Base-by-base conservation (phyloP, 2,797 vertebrate genomes). In the Melanotaenia boesemani region DNA sequence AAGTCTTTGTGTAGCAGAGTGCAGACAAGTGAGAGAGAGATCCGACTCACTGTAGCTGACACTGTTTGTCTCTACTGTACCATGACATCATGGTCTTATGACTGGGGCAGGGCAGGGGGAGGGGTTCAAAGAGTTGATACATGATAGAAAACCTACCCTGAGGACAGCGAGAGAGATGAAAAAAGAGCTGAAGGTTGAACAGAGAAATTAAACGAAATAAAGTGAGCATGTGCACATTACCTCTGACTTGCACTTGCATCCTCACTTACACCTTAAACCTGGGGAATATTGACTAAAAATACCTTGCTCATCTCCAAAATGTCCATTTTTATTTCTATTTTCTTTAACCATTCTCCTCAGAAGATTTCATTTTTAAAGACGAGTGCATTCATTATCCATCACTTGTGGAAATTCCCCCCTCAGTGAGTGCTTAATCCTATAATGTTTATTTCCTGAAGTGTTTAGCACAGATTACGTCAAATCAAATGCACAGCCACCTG, bases 21-120 rank as follows among this genome's bases (percentile, higher is more conserved):
- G 48, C 60, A 76, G 71, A 78, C 64, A 13, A 52, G 69, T 59
- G 65, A 55, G 50, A 63, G 81, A 59, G 75, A 48, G 80, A 82
- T 83, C 74, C 46, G 48, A 78, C 81, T 83, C 74, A 88, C 77
- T 91, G 89, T 84, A 84, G 85, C 86, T 79, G 80, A 91, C 86
- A 87, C 67, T 87, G 88, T 88, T 86, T 84, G 79, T 89, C 87
- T 92, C 67, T 91, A 86, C 86, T 93, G 88, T 90, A 88, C 82
- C 74, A 93, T 95, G 94, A 95, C 93, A 92, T 94, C 94, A 94
- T 94, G 79, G 91, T 91, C 92, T 94, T 88, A 82, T 95, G 94
- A 94, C 92, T 88, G 76, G 86, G 91, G 89, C 81, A 88, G 87
- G 91, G 91, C 89, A 86, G 86, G 80, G 81, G 90, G 89, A 89